Conservation (phyloP, 2,113 vertebrate genomes). For the Synchiropus splendidus region DNA sequence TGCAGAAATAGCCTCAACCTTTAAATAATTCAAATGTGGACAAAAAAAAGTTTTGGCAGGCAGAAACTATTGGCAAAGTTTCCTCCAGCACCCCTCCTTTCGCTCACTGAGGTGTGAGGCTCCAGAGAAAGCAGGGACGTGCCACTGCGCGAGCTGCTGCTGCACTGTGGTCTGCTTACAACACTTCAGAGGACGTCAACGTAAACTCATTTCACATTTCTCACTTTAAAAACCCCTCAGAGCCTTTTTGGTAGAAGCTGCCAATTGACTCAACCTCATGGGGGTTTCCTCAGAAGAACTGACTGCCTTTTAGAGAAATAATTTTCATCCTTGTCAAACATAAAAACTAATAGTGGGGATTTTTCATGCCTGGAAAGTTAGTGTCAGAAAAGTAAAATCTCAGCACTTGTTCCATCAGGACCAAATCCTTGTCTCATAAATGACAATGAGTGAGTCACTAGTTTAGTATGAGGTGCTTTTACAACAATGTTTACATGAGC, state of each 20-base stretch:
- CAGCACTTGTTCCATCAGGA: too few relatives aligned
- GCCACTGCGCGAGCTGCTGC: background rate
- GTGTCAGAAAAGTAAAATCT: too few relatives aligned
- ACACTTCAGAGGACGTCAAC: slow-evolving; percentile 12
- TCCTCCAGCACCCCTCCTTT: slow-evolving; percentile 11
- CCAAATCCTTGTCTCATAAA: too few relatives aligned
- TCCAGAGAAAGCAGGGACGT: slow-evolving; percentile 13
- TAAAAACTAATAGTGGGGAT: too few relatives aligned
- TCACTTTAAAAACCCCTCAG: slow-evolving; percentile 2
- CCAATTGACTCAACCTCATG: background rate
- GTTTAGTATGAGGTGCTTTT: too few relatives aligned
- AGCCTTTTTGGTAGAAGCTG: too few relatives aligned
- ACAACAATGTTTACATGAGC: too few relatives aligned
- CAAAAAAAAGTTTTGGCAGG: slow-evolving; percentile 23
- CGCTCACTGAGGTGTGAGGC: slow-evolving; percentile 5
- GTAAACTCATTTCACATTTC: slow-evolving; percentile 21
- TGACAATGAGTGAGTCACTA: too few relatives aligned
- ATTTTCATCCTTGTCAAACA: too few relatives aligned
- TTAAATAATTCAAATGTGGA: slow-evolving; percentile 55
- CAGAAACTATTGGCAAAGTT: slow-evolving; percentile 25
- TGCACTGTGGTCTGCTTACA: slow-evolving; percentile 13
- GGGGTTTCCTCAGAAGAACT: slow-evolving; percentile 8
- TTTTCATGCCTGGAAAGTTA: too few relatives aligned
- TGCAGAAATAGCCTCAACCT: slow-evolving; percentile 22
- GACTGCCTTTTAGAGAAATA: too few relatives aligned